phyloP scores from a whole-genome alignment of 1,140 invertebrate genomes.

The Varroa destructor region DNA sequence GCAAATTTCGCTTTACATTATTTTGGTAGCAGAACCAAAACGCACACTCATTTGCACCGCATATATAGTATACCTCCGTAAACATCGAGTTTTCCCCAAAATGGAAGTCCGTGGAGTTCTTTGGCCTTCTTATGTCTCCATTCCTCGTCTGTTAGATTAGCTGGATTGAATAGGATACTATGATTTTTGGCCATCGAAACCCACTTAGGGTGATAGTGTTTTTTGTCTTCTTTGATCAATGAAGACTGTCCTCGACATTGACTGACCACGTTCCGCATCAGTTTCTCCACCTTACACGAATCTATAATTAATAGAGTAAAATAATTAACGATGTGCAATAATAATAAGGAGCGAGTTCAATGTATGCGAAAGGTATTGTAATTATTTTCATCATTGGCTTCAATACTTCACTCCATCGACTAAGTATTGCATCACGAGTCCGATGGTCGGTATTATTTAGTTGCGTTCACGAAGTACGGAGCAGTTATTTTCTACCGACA shows the following conservation, averaged over 20 bases:
- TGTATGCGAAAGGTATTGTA: no score
- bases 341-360: no score
- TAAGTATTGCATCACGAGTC: no score
- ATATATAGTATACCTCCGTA: conserved; percentile 39
- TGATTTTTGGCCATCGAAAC: conserved; percentile 33
- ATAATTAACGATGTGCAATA: no score
- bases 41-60: not conserved
- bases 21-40: no score
- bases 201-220: conserved; percentile 39
- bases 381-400: no score
- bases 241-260: conserved; percentile 35
- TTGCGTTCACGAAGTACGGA: no score
- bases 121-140: conserved; percentile 39
- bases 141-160: conserved; percentile 37
- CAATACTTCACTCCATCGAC: no score
- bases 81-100: conserved; percentile 41
- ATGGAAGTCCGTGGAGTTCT: conserved; percentile 43
- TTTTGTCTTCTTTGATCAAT: conserved; percentile 36
- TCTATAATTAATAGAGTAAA: conserved; percentile 20
- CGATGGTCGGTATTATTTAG: no score
- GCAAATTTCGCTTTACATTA: no score
- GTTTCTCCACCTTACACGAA: conserved; percentile 35
- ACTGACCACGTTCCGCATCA: conserved; percentile 33
- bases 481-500: no score
- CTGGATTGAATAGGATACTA: conserved; percentile 31